These are phyloP conservation scores for Chamaea fasciata DNA, from an alignment of 2,113 vertebrate species.

Conservation along the genomic window DNA sequence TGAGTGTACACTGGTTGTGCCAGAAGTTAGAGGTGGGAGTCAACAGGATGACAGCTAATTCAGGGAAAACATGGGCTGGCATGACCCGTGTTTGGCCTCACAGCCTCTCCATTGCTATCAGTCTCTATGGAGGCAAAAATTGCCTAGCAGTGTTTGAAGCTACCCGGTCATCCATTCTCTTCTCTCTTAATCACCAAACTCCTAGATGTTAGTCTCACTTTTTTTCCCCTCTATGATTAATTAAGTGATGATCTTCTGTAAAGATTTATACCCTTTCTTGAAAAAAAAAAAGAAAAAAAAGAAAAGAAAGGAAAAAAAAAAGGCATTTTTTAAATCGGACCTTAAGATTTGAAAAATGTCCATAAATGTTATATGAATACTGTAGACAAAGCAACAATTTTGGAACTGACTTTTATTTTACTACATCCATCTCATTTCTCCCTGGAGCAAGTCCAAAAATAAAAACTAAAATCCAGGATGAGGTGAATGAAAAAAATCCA, in stretches of 20 bases:
- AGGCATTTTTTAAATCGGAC: conserved; percentile 62
- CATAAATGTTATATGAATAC: conserved; percentile 20
- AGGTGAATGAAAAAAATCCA: neutral
- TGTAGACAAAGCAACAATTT: conserved; percentile 46
- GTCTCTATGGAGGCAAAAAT: neutral
- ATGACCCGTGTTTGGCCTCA: neutral
- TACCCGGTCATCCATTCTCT: neutral
- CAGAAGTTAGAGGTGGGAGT: neutral
- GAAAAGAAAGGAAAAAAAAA: neutral
- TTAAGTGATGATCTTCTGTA: conserved; percentile 60
- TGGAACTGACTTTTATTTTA: conserved; percentile 2
- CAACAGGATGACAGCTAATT: neutral
- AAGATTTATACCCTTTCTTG: conserved; percentile 67
- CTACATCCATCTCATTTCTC: neutral
- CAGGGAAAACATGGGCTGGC: neutral
- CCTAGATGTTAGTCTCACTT: conserved; percentile 47
- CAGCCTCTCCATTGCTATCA: neutral
- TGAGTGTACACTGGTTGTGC: neutral
- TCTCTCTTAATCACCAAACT: conserved; percentile 37
- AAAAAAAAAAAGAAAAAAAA: too few relatives aligned
- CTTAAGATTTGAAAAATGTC: conserved; percentile 61
- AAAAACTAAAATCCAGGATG: neutral
- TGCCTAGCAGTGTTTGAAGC: neutral
- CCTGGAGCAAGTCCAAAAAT: neutral
- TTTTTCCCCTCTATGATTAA: conserved; percentile 50